Evolutionary conservation across 64 coral and sea anemone species (phyloP).

Genomic region (Hydrozoanthus tunicans): DNA sequence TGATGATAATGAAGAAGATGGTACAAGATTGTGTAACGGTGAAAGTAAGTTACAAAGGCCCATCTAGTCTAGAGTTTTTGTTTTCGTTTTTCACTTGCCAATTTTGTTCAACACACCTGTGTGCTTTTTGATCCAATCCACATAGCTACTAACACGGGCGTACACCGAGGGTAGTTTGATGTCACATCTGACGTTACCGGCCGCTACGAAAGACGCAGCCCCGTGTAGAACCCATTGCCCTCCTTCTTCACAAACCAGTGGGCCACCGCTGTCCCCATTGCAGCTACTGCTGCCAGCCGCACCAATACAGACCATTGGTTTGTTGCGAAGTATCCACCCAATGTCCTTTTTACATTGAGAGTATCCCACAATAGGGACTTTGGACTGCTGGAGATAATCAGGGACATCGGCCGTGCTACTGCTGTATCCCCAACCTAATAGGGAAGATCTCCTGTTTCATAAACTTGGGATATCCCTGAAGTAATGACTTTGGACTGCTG

Average conservation of each 20-base stretch:
- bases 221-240: slow-evolving; percentile 40
- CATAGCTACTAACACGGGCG: slow-evolving; percentile 28
- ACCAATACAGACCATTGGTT: slow-evolving; percentile 48
- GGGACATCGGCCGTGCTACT: slow-evolving; percentile 13
- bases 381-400: slow-evolving; percentile 4
- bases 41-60: no score
- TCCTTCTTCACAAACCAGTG: slow-evolving; percentile 50
- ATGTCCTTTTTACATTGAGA: neutral
- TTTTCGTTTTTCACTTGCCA: no score
- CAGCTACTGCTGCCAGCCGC: slow-evolving; percentile 46
- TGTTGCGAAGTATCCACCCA: slow-evolving; percentile 22
- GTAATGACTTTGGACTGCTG: no score
- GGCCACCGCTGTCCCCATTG: slow-evolving; percentile 55
- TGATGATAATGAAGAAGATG: no score
- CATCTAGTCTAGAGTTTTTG: no score
- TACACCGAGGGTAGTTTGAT: neutral
- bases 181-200: slow-evolving; percentile 22
- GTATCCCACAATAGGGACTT: slow-evolving; percentile 6
- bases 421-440: slow-evolving; percentile 39
- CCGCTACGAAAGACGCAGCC: slow-evolving; percentile 41
- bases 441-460: neutral
- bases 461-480: no score
- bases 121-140: slow-evolving; percentile 42
- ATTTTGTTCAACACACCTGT: neutral
- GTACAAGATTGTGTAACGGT: no score